A percentile compares a stretch with the other conserved stretches of the same genome.
phyloP scores from a whole-genome alignment of 1,140 invertebrate species.

The Hormaphis cornu region DNA sequence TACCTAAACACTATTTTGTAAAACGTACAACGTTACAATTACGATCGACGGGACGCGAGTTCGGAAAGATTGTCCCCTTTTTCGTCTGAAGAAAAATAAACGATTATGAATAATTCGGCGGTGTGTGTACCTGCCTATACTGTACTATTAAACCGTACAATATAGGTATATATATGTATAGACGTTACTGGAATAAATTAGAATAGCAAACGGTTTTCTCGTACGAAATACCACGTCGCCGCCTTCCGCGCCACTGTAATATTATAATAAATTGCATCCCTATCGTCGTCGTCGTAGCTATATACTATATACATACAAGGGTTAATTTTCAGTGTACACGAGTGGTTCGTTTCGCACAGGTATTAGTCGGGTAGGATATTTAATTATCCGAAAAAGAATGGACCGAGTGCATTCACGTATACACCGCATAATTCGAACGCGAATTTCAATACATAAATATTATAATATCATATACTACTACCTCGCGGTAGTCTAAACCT shows the following conservation, averaged over 20 bases:
- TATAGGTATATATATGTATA: no score
- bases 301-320: no score
- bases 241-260: neutral
- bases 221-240: neutral
- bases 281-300: neutral
- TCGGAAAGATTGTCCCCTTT: slow-evolving; percentile 3
- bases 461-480: no score
- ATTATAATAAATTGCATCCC: no score
- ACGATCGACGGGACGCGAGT: neutral
- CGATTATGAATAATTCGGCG: slow-evolving; percentile 5
- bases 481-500: no score
- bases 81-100: slow-evolving; percentile 10
- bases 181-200: slow-evolving; percentile 11
- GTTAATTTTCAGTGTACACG: slow-evolving; percentile 11
- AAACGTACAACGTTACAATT: neutral
- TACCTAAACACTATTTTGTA: no score
- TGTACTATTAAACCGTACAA: slow-evolving; percentile 12
- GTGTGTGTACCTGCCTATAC: no score
- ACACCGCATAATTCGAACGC: neutral
- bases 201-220: slow-evolving; percentile 5
- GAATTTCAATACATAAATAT: neutral
- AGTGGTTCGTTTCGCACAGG: slow-evolving; percentile 30
- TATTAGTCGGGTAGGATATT: slow-evolving; percentile 25
- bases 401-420: neutral
- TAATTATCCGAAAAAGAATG: slow-evolving; percentile 24